Conservation (phyloP, 2,888 invertebrate genomes). For the Pyrrhosoma nymphula region DNA sequence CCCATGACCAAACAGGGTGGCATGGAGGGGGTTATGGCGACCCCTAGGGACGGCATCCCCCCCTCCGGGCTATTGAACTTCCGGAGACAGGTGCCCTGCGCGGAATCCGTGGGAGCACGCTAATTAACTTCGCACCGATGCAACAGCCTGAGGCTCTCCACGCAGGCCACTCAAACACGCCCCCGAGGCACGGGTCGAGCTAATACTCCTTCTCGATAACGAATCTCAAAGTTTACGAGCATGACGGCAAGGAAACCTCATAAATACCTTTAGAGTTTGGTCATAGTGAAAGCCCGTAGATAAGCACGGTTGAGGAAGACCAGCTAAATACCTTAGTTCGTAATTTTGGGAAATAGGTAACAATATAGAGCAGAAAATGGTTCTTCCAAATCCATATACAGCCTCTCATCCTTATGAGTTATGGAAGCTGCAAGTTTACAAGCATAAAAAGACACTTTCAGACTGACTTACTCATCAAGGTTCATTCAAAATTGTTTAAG, state of each 20-base stretch:
- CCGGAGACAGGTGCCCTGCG: not conserved
- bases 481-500: no score
- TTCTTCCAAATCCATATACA: no score
- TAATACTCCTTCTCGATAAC: not conserved
- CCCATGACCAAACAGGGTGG: not conserved
- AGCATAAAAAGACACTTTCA: no score
- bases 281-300: not conserved
- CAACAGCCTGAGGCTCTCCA: not conserved
- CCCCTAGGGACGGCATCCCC: not conserved
- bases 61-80: not conserved
- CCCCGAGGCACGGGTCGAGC: not conserved
- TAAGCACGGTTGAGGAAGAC: no score
- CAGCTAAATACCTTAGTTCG: no score
- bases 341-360: no score
- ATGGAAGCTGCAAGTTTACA: no score
- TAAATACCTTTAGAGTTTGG: not conserved
- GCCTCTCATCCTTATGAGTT: no score
- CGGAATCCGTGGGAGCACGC: not conserved
- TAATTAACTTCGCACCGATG: constrained; percentile 12
- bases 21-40: no score
- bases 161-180: not conserved
- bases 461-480: no score
- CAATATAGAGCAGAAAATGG: no score
- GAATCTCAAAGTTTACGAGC: not conserved
- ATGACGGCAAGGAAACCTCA: not conserved